Evolutionary conservation across 2,797 vertebrate genomes (phyloP).

Genomic region (Labeo calbasu): DNA sequence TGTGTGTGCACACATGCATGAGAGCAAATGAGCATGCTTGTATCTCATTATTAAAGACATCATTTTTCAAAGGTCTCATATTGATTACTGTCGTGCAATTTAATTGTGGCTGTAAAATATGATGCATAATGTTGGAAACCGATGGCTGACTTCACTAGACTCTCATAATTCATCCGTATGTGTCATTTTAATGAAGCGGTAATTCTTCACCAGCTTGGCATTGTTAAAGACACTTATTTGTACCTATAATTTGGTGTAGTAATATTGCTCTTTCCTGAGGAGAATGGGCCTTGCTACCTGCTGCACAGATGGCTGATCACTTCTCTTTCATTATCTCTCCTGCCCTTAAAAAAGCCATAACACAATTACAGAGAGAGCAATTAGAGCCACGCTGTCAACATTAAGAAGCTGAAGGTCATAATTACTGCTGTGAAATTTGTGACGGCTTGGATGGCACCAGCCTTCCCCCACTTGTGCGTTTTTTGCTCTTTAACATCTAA

Average conservation of each 20-base stretch:
- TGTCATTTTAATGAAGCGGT: conserved; percentile 61
- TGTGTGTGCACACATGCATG: conserved; percentile 18
- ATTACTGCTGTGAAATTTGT: conserved; percentile 74
- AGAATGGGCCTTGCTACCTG: conserved; percentile 51
- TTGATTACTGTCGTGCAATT: conserved; percentile 69
- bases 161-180: conserved; percentile 66
- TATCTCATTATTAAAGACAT: conserved; percentile 48
- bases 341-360: conserved; percentile 67
- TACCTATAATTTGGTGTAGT: conserved; percentile 54
- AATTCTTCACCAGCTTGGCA: conserved; percentile 60
- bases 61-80: conserved; percentile 71
- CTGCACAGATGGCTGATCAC: conserved; percentile 69
- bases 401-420: conserved; percentile 72
- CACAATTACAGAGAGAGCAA: conserved; percentile 74
- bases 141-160: conserved; percentile 58
- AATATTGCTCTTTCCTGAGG: conserved; percentile 55
- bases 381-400: conserved; percentile 72
- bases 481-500: conserved; percentile 57
- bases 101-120: conserved; percentile 71
- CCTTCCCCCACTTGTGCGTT: conserved; percentile 55
- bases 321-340: conserved; percentile 72
- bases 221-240: conserved; percentile 62
- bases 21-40: conserved; percentile 25
- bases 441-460: conserved; percentile 63
- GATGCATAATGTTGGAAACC: conserved; percentile 61